phyloP scores from a whole-genome alignment of 64 coral and sea anemone genomes.

The Actinia tenebrosa region DNA sequence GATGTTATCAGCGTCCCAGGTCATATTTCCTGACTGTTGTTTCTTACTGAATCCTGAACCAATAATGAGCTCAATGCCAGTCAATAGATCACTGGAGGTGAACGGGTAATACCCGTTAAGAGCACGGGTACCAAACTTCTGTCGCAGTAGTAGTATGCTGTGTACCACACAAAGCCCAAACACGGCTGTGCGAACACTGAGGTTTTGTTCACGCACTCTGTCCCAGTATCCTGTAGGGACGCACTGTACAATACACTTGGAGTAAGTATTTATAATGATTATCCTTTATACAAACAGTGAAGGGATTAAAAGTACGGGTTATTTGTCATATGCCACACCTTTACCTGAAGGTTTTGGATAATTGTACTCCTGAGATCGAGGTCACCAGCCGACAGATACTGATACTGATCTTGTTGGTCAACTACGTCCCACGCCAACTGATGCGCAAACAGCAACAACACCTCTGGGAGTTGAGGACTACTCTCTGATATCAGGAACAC shows the following conservation, averaged over 20 bases:
- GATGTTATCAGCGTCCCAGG: background rate
- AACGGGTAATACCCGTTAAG: conserved; percentile 66
- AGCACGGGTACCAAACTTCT: conserved; percentile 71
- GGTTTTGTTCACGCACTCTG: conserved; percentile 51
- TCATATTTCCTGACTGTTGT: conserved; percentile 4
- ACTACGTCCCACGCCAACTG: conserved; percentile 90
- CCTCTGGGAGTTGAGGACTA: conserved; percentile 60
- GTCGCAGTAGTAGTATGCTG: conserved; percentile 65
- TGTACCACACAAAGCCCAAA: conserved; percentile 88
- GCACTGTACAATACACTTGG: conserved; percentile 11
- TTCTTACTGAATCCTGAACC: conserved; percentile 33
- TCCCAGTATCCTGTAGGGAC: conserved; percentile 70
- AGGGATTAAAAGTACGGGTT: no score
- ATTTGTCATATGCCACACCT: no score
- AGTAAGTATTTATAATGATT: background rate
- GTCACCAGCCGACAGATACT: conserved; percentile 30
- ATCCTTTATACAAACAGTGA: background rate
- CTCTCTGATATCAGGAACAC: conserved; percentile 79
- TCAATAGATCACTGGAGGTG: conserved; percentile 48
- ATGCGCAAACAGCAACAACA: conserved; percentile 82
- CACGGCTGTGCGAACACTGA: conserved; percentile 69
- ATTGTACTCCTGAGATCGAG: conserved; percentile 43
- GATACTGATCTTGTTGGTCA: conserved; percentile 40
- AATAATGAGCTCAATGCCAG: conserved; percentile 41
- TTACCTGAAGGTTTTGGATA: conserved; percentile 63